Evolutionary conservation across 2,888 invertebrate genomes (phyloP).

Genomic region (Apotomis turbidana): DNA sequence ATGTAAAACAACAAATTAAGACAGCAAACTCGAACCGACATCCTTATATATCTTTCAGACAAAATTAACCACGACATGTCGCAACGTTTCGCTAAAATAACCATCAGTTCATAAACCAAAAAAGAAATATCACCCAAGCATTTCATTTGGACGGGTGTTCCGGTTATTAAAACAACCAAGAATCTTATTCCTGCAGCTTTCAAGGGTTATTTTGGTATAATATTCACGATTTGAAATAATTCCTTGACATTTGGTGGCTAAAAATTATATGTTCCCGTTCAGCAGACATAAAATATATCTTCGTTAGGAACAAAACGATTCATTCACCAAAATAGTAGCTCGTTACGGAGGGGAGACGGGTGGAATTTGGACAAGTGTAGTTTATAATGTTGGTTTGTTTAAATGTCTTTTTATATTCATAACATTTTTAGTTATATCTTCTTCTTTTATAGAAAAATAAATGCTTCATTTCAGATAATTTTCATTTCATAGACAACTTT

Average conservation of each 20-base stretch:
- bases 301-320: constrained; percentile 32
- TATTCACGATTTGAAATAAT: neutral
- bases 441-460: no score
- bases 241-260: constrained; percentile 48
- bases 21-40: constrained; percentile 8
- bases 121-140: constrained; percentile 13
- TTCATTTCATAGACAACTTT: no score
- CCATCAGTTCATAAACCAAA: constrained; percentile 14
- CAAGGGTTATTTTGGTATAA: constrained; percentile 5
- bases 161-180: neutral
- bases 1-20: constrained; percentile 8
- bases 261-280: constrained; percentile 51
- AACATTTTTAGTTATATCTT: neutral
- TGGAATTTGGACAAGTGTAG: constrained; percentile 16
- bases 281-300: constrained; percentile 50
- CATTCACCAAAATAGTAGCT: constrained; percentile 24
- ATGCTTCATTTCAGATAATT: no score
- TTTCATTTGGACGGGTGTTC: neutral
- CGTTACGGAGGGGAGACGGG: constrained; percentile 15
- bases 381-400: constrained; percentile 1
- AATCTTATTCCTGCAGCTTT: neutral
- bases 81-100: constrained; percentile 6
- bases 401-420: constrained; percentile 1
- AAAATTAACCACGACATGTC: neutral
- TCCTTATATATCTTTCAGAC: neutral